Evolutionary conservation across 2,113 vertebrate species (phyloP), one percentile per base, ranked within the genome.

Genomic region (Sarotherodon lohbergeri): DNA sequence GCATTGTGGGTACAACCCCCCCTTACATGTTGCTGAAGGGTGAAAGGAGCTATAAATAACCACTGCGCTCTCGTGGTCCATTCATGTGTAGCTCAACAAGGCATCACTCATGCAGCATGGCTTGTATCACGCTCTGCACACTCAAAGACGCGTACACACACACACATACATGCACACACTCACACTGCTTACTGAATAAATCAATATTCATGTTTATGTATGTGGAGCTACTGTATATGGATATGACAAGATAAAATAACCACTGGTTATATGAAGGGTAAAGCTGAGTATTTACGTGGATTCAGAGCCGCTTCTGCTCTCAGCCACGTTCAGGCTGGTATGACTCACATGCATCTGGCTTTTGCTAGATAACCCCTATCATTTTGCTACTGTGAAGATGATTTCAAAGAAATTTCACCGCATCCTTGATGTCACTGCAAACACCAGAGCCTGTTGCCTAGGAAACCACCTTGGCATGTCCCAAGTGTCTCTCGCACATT

Each of bases 31-130:
- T 91, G 95, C 96, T 95, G 19, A 34, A 88, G 94, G 93, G 81
- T 83, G 88, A 91, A 91, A 86, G 55, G 86, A 50, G 84, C 91
- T 96, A 96, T 95, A 95, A 95, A 96, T 96, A 96, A 80, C 86
- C 88, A 4, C 79, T 29, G 85, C 54, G 66, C 90, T 92, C 93
- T 94, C 91, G 89, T 82, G 87, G 71, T 93, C 86, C 93, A 88
- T 95, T 96, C 93, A 95, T 96, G 93, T 95, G 95, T 90, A 86
- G 83, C 86, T 89, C 88, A 91, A 89, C 90, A 84, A 79, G 54
- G 80, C 80, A 81, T 88, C 90, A 63, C 86, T 94, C 85, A 68
- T 90, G 88, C 89, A 55, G 80, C 86, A 46, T 91, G 90, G 82
- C 86, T 86, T 80, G 50, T 55, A 41, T 63, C 48, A 24, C 27